Conservation (phyloP, 53 echinoderm and acorn worm species). For the Patiria pectinifera region DNA sequence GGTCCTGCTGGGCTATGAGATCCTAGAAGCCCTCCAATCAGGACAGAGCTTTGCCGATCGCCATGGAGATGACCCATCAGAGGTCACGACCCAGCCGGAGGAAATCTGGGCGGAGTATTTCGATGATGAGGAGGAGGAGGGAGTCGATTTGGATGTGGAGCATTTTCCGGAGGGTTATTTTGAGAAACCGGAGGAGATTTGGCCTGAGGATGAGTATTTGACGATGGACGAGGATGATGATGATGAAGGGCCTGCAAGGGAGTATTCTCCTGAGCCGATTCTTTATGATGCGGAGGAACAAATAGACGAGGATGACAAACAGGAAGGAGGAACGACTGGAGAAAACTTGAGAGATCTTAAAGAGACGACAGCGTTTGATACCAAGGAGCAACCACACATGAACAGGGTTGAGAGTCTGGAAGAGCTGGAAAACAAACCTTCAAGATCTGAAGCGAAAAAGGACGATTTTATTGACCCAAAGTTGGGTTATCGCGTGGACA, state of each 20-base stretch:
- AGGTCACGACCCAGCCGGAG: conserved; percentile 7
- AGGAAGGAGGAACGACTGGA: conserved; percentile 23
- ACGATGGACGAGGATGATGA: not conserved
- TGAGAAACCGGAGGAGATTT: conserved; percentile 40
- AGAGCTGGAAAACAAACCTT: not conserved
- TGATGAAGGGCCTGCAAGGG: not conserved
- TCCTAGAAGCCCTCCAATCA: not conserved
- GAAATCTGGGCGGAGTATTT: conserved; percentile 9
- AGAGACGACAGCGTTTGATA: not conserved
- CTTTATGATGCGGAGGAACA: conserved; percentile 32
- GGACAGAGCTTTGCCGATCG: conserved; percentile 21
- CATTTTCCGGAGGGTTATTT: conserved; percentile 31
- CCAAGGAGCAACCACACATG: not conserved
- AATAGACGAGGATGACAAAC: conserved; percentile 26
- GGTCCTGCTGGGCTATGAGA: conserved; percentile 56
- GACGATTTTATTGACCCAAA: conserved; percentile 14
- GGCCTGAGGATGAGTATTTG: conserved; percentile 37
- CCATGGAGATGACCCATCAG: not conserved
- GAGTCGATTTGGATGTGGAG: not conserved
- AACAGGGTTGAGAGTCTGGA: too few species aligned
- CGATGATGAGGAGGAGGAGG: conserved; percentile 42
- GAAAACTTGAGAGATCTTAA: not conserved
- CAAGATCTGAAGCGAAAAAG: not conserved
- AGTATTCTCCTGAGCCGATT: conserved; percentile 49
- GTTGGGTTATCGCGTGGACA: conserved; percentile 10